Evolutionary conservation across 1,140 invertebrate species (phyloP).

Genomic region (Leptinotarsa texana): DNA sequence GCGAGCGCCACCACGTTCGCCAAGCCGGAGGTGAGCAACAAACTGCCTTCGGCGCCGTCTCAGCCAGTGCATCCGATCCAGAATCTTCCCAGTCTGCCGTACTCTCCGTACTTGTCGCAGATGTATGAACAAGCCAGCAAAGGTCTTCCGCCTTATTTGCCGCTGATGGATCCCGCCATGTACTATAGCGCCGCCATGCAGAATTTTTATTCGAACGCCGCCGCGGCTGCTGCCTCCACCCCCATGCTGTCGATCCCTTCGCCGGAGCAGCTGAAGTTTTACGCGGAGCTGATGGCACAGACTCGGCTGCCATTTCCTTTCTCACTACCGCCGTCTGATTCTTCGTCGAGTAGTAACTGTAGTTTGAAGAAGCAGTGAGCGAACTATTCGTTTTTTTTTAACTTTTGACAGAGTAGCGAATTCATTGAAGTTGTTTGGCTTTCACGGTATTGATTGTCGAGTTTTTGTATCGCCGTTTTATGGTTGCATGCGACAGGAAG

Average conservation of each 20-base stretch:
- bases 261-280: constrained; percentile 56
- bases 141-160: constrained; percentile 40
- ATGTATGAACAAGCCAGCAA: constrained; percentile 37
- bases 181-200: constrained; percentile 50
- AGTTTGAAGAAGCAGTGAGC: constrained; percentile 33
- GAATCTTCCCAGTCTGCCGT: constrained; percentile 11
- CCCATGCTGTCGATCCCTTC: constrained; percentile 46
- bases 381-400: background rate
- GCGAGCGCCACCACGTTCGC: background rate
- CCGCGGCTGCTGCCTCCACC: constrained; percentile 27
- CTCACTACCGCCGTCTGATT: constrained; percentile 18
- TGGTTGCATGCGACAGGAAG: too few species aligned
- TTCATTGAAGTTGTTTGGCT: background rate
- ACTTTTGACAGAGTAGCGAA: background rate
- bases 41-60: constrained; percentile 19
- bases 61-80: constrained; percentile 20
- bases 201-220: constrained; percentile 42
- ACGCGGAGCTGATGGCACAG: constrained; percentile 54
- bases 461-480: too few species aligned
- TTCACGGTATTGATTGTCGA: background rate
- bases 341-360: constrained; percentile 27
- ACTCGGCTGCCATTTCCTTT: constrained; percentile 41
- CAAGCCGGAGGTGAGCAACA: constrained; percentile 22
- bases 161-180: constrained; percentile 51
- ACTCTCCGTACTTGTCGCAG: constrained; percentile 35